Conservation (phyloP, 2,797 vertebrate species). For the Microcaecilia unicolor region DNA sequence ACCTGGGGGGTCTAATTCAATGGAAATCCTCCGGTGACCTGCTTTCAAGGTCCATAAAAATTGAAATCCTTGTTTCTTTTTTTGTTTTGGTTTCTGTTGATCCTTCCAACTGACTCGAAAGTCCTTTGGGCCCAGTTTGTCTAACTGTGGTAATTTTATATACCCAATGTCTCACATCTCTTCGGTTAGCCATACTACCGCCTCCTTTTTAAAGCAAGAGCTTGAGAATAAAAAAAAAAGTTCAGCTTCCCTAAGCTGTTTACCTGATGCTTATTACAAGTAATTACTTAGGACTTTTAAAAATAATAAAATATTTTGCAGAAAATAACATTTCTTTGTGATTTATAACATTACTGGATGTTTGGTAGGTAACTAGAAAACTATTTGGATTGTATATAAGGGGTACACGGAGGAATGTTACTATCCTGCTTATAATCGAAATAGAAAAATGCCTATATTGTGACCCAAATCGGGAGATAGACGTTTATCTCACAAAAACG, state of each 20-base stretch:
- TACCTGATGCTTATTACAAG: background rate
- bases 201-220: conserved; percentile 5
- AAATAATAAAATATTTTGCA: background rate
- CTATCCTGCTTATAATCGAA: too few species aligned
- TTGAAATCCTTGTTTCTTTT: conserved; percentile 37
- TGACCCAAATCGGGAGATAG: too few species aligned
- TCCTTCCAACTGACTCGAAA: conserved; percentile 27
- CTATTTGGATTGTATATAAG: too few species aligned
- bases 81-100: conserved; percentile 38
- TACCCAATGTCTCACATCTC: conserved; percentile 10
- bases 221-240: background rate
- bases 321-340: background rate
- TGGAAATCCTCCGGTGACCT: conserved; percentile 23
- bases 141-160: conserved; percentile 6
- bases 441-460: too few species aligned
- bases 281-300: background rate
- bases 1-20: conserved; percentile 11
- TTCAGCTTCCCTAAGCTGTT: background rate
- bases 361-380: too few species aligned
- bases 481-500: too few species aligned
- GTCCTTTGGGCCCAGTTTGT: conserved; percentile 20
- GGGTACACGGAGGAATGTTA: too few species aligned
- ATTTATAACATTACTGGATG: too few species aligned
- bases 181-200: background rate
- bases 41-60: conserved; percentile 41